Base-by-base conservation (phyloP, 2,888 invertebrate genomes). In the Andrena fulva region DNA sequence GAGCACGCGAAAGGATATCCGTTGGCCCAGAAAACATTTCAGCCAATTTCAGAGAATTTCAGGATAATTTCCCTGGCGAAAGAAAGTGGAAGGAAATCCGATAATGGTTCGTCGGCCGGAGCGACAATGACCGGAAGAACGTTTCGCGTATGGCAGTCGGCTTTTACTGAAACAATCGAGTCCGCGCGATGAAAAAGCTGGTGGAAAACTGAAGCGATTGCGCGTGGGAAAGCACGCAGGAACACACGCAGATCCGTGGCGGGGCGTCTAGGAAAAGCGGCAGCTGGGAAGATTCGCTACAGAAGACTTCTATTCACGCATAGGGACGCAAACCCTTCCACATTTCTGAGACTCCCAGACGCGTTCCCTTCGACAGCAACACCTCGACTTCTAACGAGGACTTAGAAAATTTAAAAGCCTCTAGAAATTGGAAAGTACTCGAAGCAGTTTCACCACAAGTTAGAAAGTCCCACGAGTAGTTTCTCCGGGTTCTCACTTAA, bases 81-180 rank as follows among this genome's bases (percentile, higher is more conserved):
- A 82, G 82, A 82, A 78, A 76, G 73, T 12, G 60, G 76, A 60
- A 80, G 72, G 79, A 80, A 75, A 83, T 67, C 59, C 66, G 74
- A 78, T 84, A 85, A 83, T 80, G 88, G 84, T 80, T 59, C 71
- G 71, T 20, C 73, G 76, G 74, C 80, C 86, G 66, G 59, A 77
- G 74, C 80, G 77, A 89, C 88, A 87, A 89, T 86, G 82, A 87
- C 87, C 87, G 89, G 89, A 89, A 89, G 84, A 73, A 72, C 64
- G 66, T 75, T 64, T 42, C 77, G 31, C 31, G 64, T 59, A 56
- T 16, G 73, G 1, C 69, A 54, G 20, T 12, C 20, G 27, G 33
- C 68, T 69, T 79, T 73, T 80, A 29, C 80, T 7, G 33, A 12
- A 24, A 8, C 60, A 33, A 8, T 16, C 10, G 12, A 16, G 24